Base-by-base conservation (phyloP, 1,140 invertebrate genomes). In the Coboldia fuscipes region DNA sequence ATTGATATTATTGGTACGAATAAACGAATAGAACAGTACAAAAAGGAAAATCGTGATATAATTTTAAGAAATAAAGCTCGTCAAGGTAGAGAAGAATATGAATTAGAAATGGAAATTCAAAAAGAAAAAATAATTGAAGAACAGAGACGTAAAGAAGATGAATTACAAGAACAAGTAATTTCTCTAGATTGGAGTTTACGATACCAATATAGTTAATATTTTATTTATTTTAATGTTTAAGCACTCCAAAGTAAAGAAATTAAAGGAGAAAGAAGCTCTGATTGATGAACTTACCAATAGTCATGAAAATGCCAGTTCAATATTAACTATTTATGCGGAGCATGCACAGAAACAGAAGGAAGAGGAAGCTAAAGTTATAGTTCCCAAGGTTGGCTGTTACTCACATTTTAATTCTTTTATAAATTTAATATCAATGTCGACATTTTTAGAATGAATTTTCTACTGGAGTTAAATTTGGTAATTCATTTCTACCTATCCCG, bases 261-360 rank as follows among this genome's bases (percentile, higher is more conserved):
- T 80, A 18, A 66, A 75, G 30, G 73, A 82, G 30, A 88, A 89
- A 51, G 84, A 93, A 52, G 79, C 79, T 2, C 57, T 94, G 0
- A 90, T 94, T 41, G 86, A 94, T 59, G 85, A 93, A 48, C 59
- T 96, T 3, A 93, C 90, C 75, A 89, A 82, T 56, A 88, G 85
- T 7, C 79, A 86, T 42, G 72, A 69, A 16, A 71, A 90, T 58
- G 88, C 86, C 0, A 74, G 78, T 36, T 73, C 78, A 41, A 96
- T 97, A 41, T 58, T 97, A 1, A 75, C 74, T 35, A 75, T 70
- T 26, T 90, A 88, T 60, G 75, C 74, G 14, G 68, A 73, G 41
- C 66, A 61, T 24, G 63, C 61, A 20, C 65, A 75, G 36, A 65
- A 66, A 24, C 64, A 63, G 32, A 73, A 70, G 37, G 68, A 75